Base-by-base conservation (phyloP, 2,888 invertebrate species). In the Corbicula japonica region DNA sequence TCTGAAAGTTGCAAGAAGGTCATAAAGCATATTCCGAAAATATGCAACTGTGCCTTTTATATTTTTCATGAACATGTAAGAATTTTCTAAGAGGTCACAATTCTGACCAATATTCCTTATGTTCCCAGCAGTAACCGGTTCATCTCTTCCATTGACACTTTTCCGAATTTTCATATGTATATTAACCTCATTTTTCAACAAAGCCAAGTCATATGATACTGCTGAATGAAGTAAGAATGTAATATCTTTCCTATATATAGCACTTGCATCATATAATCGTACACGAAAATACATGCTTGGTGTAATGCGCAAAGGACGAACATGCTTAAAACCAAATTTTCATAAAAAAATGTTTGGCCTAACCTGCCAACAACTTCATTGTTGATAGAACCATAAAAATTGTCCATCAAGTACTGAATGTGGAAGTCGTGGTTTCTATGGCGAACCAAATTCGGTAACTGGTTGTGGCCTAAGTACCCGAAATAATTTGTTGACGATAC, bases 41-140 rank as follows among this genome's bases (percentile, higher is more conserved):
- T 80, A 84, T 32, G 84, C 77, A 38, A 62, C 84, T 18, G 84
- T 82, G 1, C 79, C 84, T 30, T 63, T 41, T 18, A 82, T 79
- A 32, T 79, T 69, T 72, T 83, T 84, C 78, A 84, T 79, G 35
- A 84, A 84, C 84, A 84, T 80, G 56, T 73, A 81, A 0, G 81
- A 84, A 48, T 84, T 81, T 21, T 81, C 48, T 15, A 61, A 5
- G 15, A 76, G 28, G 26, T 72, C 70, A 35, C 30, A 6, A 44
- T 76, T 44, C 15, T 48, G 21, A 10, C 23, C 28, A 32, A 63
- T 10, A 58, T 61, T 56, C 21, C 35, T 44, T 1, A 75, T 41
- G 66, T 60, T 6, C n/a, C 52, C 41, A 10, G 21, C 62, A 52
- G 50, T 50, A 3, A 44, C 54, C 3, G 68, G 48, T 46, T 26